These are phyloP conservation scores for Acanthopleura granulata DNA, from an alignment of 2,888 invertebrate genomes.

Conservation along the genomic window DNA sequence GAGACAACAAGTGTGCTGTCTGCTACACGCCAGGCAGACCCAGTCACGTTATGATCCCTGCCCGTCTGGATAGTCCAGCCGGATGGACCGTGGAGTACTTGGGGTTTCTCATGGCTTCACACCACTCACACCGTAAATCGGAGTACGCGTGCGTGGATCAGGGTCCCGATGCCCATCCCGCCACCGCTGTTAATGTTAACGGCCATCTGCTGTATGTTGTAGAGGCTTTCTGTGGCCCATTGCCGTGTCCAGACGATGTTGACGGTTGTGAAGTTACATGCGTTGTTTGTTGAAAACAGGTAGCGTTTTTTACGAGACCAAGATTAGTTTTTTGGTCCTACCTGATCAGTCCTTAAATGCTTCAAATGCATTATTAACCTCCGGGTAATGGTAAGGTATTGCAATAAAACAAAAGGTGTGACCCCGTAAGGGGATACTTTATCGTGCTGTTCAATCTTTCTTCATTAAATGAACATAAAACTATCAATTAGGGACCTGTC, in stretches of 20 bases:
- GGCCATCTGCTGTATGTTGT: not conserved
- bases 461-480: no score
- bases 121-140: not conserved
- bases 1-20: not conserved
- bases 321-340: no score
- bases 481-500: no score
- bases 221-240: not conserved
- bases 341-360: no score
- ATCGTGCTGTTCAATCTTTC: no score
- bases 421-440: no score
- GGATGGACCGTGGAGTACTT: not conserved
- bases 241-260: not conserved
- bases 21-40: not conserved
- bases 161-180: not conserved
- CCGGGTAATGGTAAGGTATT: no score
- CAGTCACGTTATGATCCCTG: not conserved
- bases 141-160: not conserved
- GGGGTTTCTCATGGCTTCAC: not conserved
- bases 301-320: not conserved
- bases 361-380: no score
- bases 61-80: not conserved
- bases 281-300: not conserved
- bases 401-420: no score
- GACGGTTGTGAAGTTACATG: not conserved
- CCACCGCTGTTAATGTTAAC: not conserved